Percentiles rank a stretch among this genome's conserved stretches.
Evolutionary conservation across 1,140 invertebrate species (phyloP).

Genomic region (Hormaphis cornu): DNA sequence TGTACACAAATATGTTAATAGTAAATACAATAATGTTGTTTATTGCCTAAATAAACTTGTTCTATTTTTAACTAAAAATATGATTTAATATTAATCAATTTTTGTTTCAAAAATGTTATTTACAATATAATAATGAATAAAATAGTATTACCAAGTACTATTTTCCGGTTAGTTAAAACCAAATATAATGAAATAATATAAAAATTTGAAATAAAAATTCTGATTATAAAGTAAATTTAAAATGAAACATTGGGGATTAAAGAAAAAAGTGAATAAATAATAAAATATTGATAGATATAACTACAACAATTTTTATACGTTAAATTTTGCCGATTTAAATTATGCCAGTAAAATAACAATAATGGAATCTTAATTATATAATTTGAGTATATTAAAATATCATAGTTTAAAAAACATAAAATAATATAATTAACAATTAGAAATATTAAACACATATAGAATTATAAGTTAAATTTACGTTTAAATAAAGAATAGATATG

Average conservation of each 20-base stretch:
- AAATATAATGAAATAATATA: slow-evolving; percentile 21
- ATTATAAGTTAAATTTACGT: slow-evolving; percentile 29
- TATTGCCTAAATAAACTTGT: slow-evolving; percentile 31
- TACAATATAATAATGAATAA: slow-evolving; percentile 30
- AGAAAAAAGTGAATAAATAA: neutral
- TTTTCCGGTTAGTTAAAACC: neutral
- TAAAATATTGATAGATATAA: neutral
- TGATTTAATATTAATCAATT: slow-evolving; percentile 28
- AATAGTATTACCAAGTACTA: slow-evolving; percentile 18
- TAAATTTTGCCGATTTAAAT: neutral
- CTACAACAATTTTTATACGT: neutral
- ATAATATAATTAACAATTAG: slow-evolving; percentile 27
- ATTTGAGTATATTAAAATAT: slow-evolving; percentile 9
- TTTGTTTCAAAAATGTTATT: slow-evolving; percentile 23
- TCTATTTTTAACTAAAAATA: slow-evolving; percentile 31
- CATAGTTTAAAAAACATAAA: neutral
- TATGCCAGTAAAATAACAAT: slow-evolving; percentile 15
- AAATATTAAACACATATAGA: slow-evolving; percentile 27
- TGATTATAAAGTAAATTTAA: slow-evolving; percentile 5
- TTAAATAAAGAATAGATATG: slow-evolving; percentile 26
- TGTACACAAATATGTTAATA: neutral
- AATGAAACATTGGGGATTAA: neutral
- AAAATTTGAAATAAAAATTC: slow-evolving; percentile 13
- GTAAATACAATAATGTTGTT: slow-evolving; percentile 26
- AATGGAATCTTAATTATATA: slow-evolving; percentile 16